Conservation (phyloP, 2,113 vertebrate genomes). For the Anas platyrhynchos region DNA sequence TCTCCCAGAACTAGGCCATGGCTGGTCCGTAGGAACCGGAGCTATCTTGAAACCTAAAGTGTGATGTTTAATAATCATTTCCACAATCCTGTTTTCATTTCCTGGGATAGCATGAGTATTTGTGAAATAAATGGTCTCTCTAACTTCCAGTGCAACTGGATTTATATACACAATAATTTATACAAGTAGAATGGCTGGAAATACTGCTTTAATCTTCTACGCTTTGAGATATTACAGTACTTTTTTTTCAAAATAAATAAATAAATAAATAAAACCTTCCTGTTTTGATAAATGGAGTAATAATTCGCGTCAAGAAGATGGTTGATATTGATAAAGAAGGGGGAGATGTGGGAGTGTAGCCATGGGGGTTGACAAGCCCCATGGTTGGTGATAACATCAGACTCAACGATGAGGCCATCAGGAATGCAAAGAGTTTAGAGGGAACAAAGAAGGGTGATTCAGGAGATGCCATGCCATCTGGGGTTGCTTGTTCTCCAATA, state of each 20-base stretch:
- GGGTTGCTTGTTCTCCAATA: no score
- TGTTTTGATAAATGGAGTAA: no score
- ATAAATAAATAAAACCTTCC: not conserved
- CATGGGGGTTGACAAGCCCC: no score
- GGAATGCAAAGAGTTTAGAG: no score
- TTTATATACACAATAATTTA: not conserved
- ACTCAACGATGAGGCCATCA: no score
- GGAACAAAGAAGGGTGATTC: no score
- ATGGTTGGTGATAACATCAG: no score
- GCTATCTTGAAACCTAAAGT: not conserved
- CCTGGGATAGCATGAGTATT: not conserved
- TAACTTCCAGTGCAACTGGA: not conserved
- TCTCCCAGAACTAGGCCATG: fast-evolving
- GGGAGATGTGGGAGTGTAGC: no score
- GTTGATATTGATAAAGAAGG: no score
- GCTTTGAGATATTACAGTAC: not conserved
- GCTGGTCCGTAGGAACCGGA: not conserved
- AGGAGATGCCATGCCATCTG: no score
- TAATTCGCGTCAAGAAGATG: no score
- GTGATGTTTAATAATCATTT: not conserved
- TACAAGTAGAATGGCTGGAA: not conserved
- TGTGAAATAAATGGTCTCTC: not conserved
- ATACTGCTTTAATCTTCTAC: not conserved
- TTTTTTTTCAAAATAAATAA: not conserved
- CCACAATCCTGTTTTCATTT: not conserved